Percentiles rank a stretch among this genome's conserved stretches.
Conservation (phyloP, 1,140 invertebrate genomes). For the Papilio machaon region DNA sequence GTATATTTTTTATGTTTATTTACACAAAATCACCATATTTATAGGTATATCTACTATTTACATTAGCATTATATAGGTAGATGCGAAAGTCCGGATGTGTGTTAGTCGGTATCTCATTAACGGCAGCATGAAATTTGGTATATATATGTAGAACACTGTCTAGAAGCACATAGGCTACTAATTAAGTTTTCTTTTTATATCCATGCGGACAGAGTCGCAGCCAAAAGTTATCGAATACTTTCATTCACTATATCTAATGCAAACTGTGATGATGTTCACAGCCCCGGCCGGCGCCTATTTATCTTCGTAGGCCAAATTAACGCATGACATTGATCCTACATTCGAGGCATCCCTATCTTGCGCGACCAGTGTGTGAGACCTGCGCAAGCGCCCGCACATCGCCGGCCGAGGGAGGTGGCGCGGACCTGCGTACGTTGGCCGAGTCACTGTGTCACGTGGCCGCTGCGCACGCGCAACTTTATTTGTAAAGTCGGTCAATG, state of each 20-base stretch:
- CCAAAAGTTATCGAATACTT: background rate
- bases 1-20: background rate
- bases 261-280: background rate
- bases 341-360: constrained; percentile 28
- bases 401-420: constrained; percentile 27
- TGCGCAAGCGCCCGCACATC: background rate
- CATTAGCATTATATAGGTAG: no score
- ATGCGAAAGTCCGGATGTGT: no score
- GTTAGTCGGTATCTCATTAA: background rate
- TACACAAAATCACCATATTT: background rate
- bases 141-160: no score
- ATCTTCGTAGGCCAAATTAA: constrained; percentile 36
- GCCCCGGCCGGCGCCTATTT: constrained; percentile 17
- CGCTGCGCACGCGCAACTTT: constrained; percentile 71
- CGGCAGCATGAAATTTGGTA: no score
- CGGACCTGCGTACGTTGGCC: constrained; percentile 51
- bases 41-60: background rate
- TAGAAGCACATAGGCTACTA: no score
- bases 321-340: constrained; percentile 38
- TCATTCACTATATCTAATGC: constrained; percentile 7
- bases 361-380: constrained; percentile 8
- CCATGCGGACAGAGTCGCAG: no score
- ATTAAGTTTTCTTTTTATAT: background rate
- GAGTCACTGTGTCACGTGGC: constrained; percentile 76
- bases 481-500: constrained; percentile 81